A percentile compares a stretch with the other conserved stretches of the same genome.
Evolutionary conservation across 2,888 invertebrate genomes (phyloP).

Genomic region (Apodemia zela): DNA sequence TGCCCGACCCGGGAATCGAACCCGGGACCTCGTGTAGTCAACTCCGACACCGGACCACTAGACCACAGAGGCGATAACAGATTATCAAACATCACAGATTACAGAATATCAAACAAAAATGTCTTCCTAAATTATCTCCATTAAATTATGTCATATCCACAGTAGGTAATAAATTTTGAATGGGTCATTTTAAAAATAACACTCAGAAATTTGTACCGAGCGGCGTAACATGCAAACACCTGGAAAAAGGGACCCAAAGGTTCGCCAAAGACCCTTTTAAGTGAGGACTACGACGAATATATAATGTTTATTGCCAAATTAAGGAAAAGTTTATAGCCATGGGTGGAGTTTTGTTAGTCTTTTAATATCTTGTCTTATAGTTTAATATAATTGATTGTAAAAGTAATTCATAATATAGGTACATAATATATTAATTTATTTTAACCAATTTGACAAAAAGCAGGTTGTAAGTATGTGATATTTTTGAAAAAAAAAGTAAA

Average conservation of each 20-base stretch:
- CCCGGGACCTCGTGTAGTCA: too few species aligned
- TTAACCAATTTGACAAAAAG: too few species aligned
- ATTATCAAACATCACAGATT: too few species aligned
- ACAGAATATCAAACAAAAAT: not conserved
- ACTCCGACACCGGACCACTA: too few species aligned
- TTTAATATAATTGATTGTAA: too few species aligned
- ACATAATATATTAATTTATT: too few species aligned
- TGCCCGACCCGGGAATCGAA: too few species aligned
- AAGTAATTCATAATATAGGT: too few species aligned
- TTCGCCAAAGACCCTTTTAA: not conserved
- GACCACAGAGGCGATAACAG: too few species aligned
- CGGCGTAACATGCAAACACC: slow-evolving; percentile 1
- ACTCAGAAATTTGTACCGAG: not conserved
- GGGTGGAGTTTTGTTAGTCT: not conserved
- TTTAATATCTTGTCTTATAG: not conserved
- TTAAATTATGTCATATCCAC: not conserved
- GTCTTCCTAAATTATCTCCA: not conserved
- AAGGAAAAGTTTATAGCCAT: not conserved
- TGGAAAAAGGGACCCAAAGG: not conserved
- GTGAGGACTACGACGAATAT: not conserved
- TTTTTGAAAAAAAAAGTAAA: too few species aligned
- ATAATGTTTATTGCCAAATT: not conserved
- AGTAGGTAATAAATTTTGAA: not conserved
- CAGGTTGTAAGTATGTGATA: too few species aligned
- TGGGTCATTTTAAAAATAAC: slow-evolving; percentile 7